These are phyloP conservation scores for Tapera naevia DNA, from an alignment of 2,797 vertebrate genomes.

Conservation along the genomic window DNA sequence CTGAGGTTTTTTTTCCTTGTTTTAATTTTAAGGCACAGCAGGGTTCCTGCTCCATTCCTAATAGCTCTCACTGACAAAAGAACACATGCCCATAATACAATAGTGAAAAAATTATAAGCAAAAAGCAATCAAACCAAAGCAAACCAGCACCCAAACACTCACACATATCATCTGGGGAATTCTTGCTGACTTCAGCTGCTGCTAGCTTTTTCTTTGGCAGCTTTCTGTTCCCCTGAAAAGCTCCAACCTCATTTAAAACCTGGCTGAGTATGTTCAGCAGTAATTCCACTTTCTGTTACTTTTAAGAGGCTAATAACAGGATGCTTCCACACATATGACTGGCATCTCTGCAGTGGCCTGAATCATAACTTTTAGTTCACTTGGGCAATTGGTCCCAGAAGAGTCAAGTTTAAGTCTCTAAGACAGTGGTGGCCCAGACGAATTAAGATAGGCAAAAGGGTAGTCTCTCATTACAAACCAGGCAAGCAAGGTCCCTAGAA, in stretches of 20 bases:
- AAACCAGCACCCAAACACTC: not conserved
- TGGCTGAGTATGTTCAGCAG: not conserved
- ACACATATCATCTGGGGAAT: not conserved
- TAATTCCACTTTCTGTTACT: not conserved
- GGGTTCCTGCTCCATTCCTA: constrained; percentile 45
- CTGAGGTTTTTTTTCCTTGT: not conserved
- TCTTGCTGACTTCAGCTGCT: not conserved
- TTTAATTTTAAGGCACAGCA: constrained; percentile 67
- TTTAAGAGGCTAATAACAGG: not conserved
- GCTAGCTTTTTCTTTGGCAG: not conserved
- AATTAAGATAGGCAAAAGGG: not conserved
- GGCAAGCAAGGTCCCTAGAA: not conserved
- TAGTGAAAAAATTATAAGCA: not conserved
- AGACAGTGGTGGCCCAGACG: not conserved
- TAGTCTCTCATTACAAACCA: not conserved
- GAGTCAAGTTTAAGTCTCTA: not conserved
- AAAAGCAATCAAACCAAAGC: constrained; percentile 31
- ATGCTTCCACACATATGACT: not conserved
- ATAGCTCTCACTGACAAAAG: constrained; percentile 36
- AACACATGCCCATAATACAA: not conserved
- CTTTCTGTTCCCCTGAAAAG: not conserved
- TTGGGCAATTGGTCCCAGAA: not conserved
- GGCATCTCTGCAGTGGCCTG: not conserved
- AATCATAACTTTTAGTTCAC: not conserved
- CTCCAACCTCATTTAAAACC: not conserved